Percentiles rank a stretch among this genome's conserved stretches.
Conservation (phyloP, 2,113 vertebrate genomes). For the Phylloscopus trochiloides region DNA sequence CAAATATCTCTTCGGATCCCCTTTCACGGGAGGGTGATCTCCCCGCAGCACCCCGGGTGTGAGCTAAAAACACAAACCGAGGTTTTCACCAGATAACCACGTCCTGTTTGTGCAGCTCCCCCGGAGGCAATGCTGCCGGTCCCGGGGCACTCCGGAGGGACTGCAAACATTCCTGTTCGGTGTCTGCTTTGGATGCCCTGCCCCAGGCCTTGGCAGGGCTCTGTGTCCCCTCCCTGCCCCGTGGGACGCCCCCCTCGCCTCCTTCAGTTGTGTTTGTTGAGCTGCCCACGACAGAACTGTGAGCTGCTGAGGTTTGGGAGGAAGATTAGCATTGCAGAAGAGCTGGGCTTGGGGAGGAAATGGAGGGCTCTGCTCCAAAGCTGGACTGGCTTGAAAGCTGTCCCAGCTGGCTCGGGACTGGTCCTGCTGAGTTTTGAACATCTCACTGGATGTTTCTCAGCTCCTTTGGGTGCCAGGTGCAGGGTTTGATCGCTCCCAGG, state of each 20-base stretch:
- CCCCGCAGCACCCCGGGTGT: background rate
- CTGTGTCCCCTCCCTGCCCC: background rate
- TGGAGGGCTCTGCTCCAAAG: background rate
- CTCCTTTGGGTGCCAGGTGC: background rate
- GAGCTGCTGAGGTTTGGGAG: background rate
- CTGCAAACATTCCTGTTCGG: background rate
- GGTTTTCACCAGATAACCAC: background rate
- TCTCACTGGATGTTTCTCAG: background rate
- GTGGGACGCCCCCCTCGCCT: accelerated
- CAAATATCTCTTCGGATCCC: background rate
- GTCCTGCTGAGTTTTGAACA: background rate
- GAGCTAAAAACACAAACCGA: background rate
- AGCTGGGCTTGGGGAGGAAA: background rate
- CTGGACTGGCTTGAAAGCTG: background rate
- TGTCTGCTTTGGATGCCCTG: background rate
- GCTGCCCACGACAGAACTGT: background rate
- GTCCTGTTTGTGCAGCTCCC: background rate
- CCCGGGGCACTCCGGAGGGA: background rate
- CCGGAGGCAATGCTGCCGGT: background rate
- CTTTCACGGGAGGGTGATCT: accelerated
- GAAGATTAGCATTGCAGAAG: background rate
- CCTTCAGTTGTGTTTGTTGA: background rate
- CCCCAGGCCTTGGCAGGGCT: background rate
- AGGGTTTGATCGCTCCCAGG: background rate
- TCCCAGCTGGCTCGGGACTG: background rate